These are phyloP conservation scores for Scalopus aquaticus DNA, from an alignment of 2,113 vertebrate species.

Conservation along the genomic window DNA sequence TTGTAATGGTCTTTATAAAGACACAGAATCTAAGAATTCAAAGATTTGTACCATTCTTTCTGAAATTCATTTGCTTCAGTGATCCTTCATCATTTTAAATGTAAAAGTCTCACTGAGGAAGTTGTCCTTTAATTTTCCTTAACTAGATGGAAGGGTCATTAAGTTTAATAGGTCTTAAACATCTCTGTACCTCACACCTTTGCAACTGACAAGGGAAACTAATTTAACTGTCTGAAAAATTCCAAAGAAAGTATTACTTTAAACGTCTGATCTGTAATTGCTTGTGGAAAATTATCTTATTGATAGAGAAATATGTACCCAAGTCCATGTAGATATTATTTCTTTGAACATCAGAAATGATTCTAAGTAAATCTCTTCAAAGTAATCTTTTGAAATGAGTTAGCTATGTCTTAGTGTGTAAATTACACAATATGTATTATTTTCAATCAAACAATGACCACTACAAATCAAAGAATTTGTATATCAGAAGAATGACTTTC, in stretches of 20 bases:
- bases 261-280: constrained; percentile 59
- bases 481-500: constrained; percentile 57
- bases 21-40: constrained; percentile 4
- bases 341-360: constrained; percentile 77
- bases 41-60: neutral
- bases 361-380: constrained; percentile 72
- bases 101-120: constrained; percentile 47
- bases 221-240: constrained; percentile 42
- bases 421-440: constrained; percentile 54
- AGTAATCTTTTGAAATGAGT: constrained; percentile 69
- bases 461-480: constrained; percentile 73
- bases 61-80: constrained; percentile 25
- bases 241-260: neutral
- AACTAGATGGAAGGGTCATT: constrained; percentile 57
- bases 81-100: constrained; percentile 58
- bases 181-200: constrained; percentile 40
- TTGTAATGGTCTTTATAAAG: neutral
- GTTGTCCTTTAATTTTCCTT: constrained; percentile 64
- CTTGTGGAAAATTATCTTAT: constrained; percentile 64
- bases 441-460: constrained; percentile 66
- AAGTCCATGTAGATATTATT: constrained; percentile 56
- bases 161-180: constrained; percentile 65
- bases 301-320: constrained; percentile 56
- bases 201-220: constrained; percentile 35
- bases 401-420: constrained; percentile 57